Base-by-base conservation (phyloP, 1,140 invertebrate species). In the Zaprionus africanus region DNA sequence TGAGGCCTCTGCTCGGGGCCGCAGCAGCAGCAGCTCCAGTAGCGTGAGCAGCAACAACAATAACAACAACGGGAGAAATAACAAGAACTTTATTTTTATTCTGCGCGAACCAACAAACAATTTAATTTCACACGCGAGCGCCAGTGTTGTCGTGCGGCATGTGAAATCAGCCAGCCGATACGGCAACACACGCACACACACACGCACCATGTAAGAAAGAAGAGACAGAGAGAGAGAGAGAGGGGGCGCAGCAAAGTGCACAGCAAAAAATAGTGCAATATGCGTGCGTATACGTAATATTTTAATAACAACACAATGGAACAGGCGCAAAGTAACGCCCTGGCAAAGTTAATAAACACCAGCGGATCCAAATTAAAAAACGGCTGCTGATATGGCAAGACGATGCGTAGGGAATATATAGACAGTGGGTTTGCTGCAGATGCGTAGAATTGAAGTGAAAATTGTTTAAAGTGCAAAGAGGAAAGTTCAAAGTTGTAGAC, bases 51-150 rank as follows among this genome's bases (percentile, higher is more conserved):
- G n/a, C 73, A 26, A 51, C 57, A 74, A 7, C 9, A 31, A 12
- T 59, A 31, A 13, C 41, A 56, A 19, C 26, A 53, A 12, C 57
- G 60, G 22, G 22, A 51, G 34, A 26, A 54, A 38, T 31, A 72
- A 67, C 72, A 65, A 73, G 68, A 77, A 85, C 64, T 87, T 81
- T 88, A 78, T 90, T 88, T 88, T 90, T 85, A 88, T 90, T 88
- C 84, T 88, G 71, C 72, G 84, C 85, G 85, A 81, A 76, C 68
- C 84, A 88, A 90, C 85, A 88, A 88, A 88, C 84, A 88, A 88
- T 88, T 88, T 88, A 88, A 90, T 88, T 88, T 88, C 81, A 90
- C 84, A 88, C 84, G 84, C 85, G 85, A 87, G 78, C 84, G 84
- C 61, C 81, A 88, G 84, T 88, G 81, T 87, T 88, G 80, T 90